These are phyloP conservation scores for Quadroppia sp. DNA, from an alignment of 2,888 invertebrate genomes.

Conservation along the genomic window DNA sequence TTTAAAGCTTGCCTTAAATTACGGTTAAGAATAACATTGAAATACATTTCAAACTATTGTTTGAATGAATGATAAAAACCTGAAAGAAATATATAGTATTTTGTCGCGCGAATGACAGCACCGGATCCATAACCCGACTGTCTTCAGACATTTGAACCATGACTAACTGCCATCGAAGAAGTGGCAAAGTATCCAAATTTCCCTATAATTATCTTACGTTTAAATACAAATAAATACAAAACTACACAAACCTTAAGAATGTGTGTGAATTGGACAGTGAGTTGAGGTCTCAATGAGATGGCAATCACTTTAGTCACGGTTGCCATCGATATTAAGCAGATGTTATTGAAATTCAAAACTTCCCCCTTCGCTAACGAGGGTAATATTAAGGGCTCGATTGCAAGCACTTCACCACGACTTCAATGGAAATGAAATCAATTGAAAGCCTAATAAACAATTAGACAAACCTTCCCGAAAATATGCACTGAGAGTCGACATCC, in stretches of 20 bases:
- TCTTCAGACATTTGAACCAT: conserved; percentile 67
- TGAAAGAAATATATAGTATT: conserved; percentile 80
- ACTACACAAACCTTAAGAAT: conserved; percentile 62
- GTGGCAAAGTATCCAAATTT: conserved; percentile 70
- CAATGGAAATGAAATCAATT: conserved; percentile 35
- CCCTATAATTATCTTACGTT: conserved; percentile 49
- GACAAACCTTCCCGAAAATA: conserved; percentile 75
- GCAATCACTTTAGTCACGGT: conserved; percentile 85
- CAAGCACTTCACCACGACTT: conserved; percentile 87
- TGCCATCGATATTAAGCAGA: conserved; percentile 82
- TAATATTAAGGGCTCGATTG: conserved; percentile 65
- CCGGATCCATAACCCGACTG: conserved; percentile 69
- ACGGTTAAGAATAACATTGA: conserved; percentile 40
- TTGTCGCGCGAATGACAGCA: conserved; percentile 82
- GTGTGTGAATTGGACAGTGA: conserved; percentile 73
- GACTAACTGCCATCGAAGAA: conserved; percentile 88
- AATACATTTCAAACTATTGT: conserved; percentile 32
- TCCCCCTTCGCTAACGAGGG: conserved; percentile 59
- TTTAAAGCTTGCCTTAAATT: conserved; percentile 51
- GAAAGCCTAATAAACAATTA: background rate
- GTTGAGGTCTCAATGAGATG: conserved; percentile 69
- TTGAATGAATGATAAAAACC: conserved; percentile 51
- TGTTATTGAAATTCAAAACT: conserved; percentile 62
- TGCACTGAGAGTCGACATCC: conserved; percentile 81
- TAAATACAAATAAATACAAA: conserved; percentile 10